Percentiles rank a stretch among this genome's conserved stretches.
phyloP scores from a whole-genome alignment of 2,888 invertebrate species.

The Heliothis peltigera region DNA sequence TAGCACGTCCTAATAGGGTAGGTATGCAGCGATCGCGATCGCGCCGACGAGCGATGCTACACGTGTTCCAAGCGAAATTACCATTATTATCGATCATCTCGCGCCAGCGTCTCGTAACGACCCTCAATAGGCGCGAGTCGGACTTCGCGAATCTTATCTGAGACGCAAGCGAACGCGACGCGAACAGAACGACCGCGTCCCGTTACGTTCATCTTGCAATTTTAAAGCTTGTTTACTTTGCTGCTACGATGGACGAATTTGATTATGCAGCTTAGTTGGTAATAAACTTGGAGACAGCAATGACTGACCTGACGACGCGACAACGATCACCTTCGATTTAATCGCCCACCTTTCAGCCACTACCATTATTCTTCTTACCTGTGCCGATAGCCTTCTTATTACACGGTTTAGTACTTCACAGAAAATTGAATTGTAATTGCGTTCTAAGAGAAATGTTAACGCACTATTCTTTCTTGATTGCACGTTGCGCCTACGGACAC shows the following conservation, averaged over 20 bases:
- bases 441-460: slow-evolving; percentile 78
- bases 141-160: slow-evolving; percentile 80
- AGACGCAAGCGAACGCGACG: slow-evolving; percentile 62
- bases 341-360: slow-evolving; percentile 67
- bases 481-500: slow-evolving; percentile 67
- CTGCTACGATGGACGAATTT: slow-evolving; percentile 61
- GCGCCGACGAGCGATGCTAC: slow-evolving; percentile 83
- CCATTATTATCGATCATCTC: slow-evolving; percentile 90
- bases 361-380: slow-evolving; percentile 63
- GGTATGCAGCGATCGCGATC: slow-evolving; percentile 80
- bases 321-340: slow-evolving; percentile 71
- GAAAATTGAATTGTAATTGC: slow-evolving; percentile 87
- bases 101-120: slow-evolving; percentile 86
- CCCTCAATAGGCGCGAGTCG: slow-evolving; percentile 83
- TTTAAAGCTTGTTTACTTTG: slow-evolving; percentile 77
- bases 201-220: slow-evolving; percentile 76
- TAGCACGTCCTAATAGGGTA: slow-evolving; percentile 85
- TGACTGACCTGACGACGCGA: slow-evolving; percentile 59
- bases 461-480: slow-evolving; percentile 79
- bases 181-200: slow-evolving; percentile 67
- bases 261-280: slow-evolving; percentile 55
- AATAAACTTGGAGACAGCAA: slow-evolving; percentile 55
- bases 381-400: slow-evolving; percentile 66
- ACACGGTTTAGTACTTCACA: slow-evolving; percentile 74
- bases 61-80: slow-evolving; percentile 87